Percentiles rank a stretch among this genome's conserved stretches.
phyloP scores from a whole-genome alignment of 2,797 vertebrate species.

The Pangasius mekongensis region DNA sequence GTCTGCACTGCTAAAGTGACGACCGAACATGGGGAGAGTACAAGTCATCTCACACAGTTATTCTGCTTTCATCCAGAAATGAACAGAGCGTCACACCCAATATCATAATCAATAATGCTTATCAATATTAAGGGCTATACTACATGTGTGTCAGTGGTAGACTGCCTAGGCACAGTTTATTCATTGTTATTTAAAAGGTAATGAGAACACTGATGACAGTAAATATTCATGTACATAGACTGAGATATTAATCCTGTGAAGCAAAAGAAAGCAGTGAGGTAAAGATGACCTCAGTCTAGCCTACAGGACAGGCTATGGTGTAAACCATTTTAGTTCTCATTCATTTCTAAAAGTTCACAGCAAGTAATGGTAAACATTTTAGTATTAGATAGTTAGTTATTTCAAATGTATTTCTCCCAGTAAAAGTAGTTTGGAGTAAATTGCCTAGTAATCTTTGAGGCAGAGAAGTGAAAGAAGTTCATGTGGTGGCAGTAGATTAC shows the following conservation, averaged over 20 bases:
- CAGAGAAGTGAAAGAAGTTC: constrained; percentile 2
- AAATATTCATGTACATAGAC: constrained; percentile 70
- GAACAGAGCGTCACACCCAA: constrained; percentile 58
- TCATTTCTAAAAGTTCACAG: constrained; percentile 34
- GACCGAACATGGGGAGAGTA: constrained; percentile 42
- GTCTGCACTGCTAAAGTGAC: constrained; percentile 45
- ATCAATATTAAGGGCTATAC: constrained; percentile 86
- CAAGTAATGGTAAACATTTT: constrained; percentile 33
- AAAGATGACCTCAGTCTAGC: constrained; percentile 5
- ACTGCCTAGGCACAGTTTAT: constrained; percentile 79
- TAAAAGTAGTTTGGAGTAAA: constrained; percentile 47
- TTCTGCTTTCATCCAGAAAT: constrained; percentile 73
- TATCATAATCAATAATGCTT: constrained; percentile 79
- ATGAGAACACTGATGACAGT: constrained; percentile 36
- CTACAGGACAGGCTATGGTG: constrained; percentile 17
- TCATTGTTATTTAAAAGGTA: constrained; percentile 69
- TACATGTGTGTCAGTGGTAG: constrained; percentile 82
- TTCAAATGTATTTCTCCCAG: constrained; percentile 45
- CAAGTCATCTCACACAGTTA: constrained; percentile 21
- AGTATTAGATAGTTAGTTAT: constrained; percentile 24
- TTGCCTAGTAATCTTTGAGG: constrained; percentile 23
- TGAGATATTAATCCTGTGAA: constrained; percentile 52
- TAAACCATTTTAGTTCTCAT: constrained; percentile 26
- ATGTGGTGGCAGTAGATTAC: constrained; percentile 55
- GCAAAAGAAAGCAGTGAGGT: constrained; percentile 15